Evolutionary conservation across 2,113 vertebrate species (phyloP).

Genomic region (Phylloscopus whistleri): DNA sequence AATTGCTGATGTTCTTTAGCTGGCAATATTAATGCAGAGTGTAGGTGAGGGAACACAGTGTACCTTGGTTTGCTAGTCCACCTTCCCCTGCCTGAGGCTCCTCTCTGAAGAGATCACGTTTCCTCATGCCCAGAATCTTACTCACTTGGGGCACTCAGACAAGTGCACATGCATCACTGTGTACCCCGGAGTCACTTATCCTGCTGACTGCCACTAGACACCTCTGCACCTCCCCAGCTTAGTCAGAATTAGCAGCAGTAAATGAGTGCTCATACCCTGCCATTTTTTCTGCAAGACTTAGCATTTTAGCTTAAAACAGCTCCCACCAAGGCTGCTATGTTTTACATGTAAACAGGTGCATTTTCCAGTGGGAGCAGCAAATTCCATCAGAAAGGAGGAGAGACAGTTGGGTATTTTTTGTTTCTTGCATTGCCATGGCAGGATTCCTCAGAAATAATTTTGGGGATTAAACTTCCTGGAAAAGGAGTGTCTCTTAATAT

Average conservation of each 20-base stretch:
- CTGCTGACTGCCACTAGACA: background rate
- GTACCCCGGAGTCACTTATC: background rate
- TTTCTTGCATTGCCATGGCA: background rate
- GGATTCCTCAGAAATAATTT: slow-evolving; percentile 8
- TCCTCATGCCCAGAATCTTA: background rate
- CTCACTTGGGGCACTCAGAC: background rate
- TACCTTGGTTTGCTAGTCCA: background rate
- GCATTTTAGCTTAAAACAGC: background rate
- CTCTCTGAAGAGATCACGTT: background rate
- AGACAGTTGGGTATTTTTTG: background rate
- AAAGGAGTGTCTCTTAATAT: background rate
- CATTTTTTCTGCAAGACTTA: background rate
- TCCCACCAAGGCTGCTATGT: background rate
- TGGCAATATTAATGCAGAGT: background rate
- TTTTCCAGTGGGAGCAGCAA: background rate
- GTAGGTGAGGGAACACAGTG: background rate
- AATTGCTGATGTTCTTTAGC: background rate
- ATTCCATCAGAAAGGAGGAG: background rate
- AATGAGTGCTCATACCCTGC: background rate
- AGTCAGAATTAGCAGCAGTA: background rate
- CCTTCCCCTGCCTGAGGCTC: background rate
- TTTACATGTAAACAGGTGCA: background rate
- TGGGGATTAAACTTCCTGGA: slow-evolving; percentile 33
- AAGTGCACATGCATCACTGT: background rate
- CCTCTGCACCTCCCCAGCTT: background rate